phyloP scores from a whole-genome alignment of 2,113 vertebrate genomes.

The Dromas ardeola region DNA sequence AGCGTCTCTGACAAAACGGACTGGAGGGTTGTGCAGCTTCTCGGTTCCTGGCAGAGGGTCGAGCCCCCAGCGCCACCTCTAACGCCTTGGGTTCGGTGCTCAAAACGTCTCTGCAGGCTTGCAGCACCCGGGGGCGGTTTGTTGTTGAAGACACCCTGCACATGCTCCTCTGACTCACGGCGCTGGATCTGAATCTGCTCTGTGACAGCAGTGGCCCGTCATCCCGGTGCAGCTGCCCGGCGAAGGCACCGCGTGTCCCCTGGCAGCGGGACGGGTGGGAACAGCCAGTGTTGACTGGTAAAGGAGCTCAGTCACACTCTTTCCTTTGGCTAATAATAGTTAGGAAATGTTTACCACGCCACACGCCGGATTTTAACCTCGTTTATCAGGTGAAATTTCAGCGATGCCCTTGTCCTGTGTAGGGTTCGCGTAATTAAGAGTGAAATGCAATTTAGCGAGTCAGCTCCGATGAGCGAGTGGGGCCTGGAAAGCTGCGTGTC shows the following conservation, averaged over 20 bases:
- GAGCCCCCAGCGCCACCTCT: fast-evolving
- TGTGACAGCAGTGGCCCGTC: not conserved
- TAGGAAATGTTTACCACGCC: not conserved
- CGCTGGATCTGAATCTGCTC: not conserved
- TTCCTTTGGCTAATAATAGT: not conserved
- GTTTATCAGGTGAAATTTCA: not conserved
- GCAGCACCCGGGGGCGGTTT: not conserved
- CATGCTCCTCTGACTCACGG: not conserved
- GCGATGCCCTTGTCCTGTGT: fast-evolving
- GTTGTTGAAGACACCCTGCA: not conserved
- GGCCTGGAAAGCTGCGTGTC: not conserved
- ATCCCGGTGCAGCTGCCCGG: not conserved
- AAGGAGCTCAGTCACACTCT: not conserved
- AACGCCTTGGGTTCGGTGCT: fast-evolving
- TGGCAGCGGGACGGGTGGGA: not conserved
- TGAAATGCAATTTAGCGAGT: too few species aligned
- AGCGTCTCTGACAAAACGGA: fast-evolving
- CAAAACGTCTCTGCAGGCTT: not conserved
- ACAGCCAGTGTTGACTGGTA: not conserved
- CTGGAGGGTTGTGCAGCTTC: not conserved
- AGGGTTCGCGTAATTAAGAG: fast-evolving
- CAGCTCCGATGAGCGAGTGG: fast-evolving
- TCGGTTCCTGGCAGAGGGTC: fast-evolving
- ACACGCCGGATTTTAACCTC: fast-evolving
- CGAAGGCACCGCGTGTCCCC: not conserved